Evolutionary conservation across 2,113 vertebrate species (phyloP), one percentile per base, ranked within the genome.

Genomic region (Spea bombifrons): DNA sequence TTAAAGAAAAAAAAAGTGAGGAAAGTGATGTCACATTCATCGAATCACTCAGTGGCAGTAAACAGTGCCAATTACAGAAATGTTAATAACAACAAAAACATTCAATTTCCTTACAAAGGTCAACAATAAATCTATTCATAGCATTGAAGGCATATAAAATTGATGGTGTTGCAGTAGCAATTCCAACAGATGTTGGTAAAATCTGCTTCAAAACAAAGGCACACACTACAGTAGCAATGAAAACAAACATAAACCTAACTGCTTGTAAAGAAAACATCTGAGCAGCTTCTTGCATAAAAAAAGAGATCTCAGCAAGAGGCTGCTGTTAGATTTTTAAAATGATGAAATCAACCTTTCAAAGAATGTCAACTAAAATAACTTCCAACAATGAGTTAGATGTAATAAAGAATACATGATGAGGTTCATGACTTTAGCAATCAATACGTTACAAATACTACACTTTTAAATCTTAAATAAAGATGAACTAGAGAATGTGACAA

Each of bases 121-220:
- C 90, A 89, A 83, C 81, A 81, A 75, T 90, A 93, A 91, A 90
- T 90, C 88, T 89, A 84, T 83, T 75, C 84, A 85, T 89, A 90
- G 90, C 89, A 86, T 12, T 13, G 86, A 87, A 84, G 75, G 67
- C 85, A 86, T 86, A 86, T 91, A 87, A 92, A 91, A 90, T 80
- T 87, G 88, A 90, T 87, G 83, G 79, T 50, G 88, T 86, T 85
- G 65, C 82, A 87, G 85, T 78, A 82, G 76, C 85, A 83, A 87
- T 84, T 80, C 83, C 89, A 91, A 85, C 88, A 90, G 89, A 90
- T 91, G 88, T 90, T 91, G 85, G 87, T 84, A 86, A 89, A 92
- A 85, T 86, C 85, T 88, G 83, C 83, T 90, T 91, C 87, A 88
- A 87, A 81, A 85, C 50, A 73, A 89, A 88, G 86, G 83, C 16